phyloP scores from a whole-genome alignment of 2,797 vertebrate genomes.

The Morelia viridis region DNA sequence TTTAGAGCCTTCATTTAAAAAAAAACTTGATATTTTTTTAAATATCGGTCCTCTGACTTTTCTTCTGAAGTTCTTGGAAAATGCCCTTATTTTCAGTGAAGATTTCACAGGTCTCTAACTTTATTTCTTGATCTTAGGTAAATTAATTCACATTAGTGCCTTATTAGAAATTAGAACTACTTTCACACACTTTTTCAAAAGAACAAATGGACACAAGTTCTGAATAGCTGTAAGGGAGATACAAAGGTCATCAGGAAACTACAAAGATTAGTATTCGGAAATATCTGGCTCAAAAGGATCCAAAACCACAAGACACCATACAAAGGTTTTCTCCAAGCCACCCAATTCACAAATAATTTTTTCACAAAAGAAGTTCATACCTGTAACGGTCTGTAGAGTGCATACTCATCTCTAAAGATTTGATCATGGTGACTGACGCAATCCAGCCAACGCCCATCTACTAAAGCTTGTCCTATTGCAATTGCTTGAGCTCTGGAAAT shows the following conservation, averaged over 20 bases:
- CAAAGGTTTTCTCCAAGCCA: neutral
- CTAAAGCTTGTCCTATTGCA: conserved; percentile 94
- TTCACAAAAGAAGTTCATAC: conserved; percentile 67
- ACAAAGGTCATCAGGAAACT: conserved; percentile 16
- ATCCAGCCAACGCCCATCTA: conserved; percentile 96
- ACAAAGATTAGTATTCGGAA: neutral
- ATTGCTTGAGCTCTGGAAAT: conserved; percentile 90
- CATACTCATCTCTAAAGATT: conserved; percentile 96
- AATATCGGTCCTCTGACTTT: neutral
- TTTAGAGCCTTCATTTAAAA: neutral
- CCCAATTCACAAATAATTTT: neutral
- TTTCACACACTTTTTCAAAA: neutral
- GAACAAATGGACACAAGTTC: neutral
- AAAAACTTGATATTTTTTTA: neutral
- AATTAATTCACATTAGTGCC: conserved; percentile 15
- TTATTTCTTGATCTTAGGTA: conserved; percentile 22
- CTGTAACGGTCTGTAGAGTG: conserved; percentile 94
- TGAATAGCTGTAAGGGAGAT: neutral
- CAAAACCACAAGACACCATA: neutral
- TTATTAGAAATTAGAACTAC: conserved; percentile 3
- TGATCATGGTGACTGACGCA: conserved; percentile 96
- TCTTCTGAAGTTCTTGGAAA: neutral
- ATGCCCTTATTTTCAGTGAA: conserved; percentile 1
- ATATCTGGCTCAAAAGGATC: neutral
- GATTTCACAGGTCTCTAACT: conserved; percentile 2